Base-by-base conservation (phyloP, 2,888 invertebrate genomes). In the Abrostola tripartita region DNA sequence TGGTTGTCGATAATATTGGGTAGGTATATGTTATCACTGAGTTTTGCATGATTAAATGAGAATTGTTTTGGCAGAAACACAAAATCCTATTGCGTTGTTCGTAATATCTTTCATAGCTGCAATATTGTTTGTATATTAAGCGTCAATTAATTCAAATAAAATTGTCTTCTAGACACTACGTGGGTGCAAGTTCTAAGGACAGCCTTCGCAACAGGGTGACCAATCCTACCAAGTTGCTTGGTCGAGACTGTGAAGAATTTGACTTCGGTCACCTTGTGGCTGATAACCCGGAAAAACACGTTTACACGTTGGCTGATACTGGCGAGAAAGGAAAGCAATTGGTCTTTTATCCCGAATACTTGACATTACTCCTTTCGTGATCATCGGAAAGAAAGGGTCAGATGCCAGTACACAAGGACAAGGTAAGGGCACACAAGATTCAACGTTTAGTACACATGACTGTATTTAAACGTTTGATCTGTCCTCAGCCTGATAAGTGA, bases 301-400 rank as follows among this genome's bases (percentile, higher is more conserved):
- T 96, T 81, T 95, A 96, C 42, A 76, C 6, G 96, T 88, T 95
- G 65, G 91, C 95, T 64, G 67, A 77, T 9, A 80, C 78, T 42
- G 74, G 77, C 8, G 69, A 68, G 36, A 74, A 61, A 24, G 78
- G 68, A 38, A 71, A 76, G 41, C 94, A 24, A 90, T 98, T 8
- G 97, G 97, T n/a, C 95, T 96, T 71, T 88, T 98, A 51, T 97
- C 97, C 0, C 94, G 97, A 53, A 95, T 98, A 78, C 89, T 98
- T 64, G 97, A 98, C 84, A 96, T 96, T 53, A 97, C 98, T 81
- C 91, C 96, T 47, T 98, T 96, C 86, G 97, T 96, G 8, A 89
- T 97, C 4, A 95, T 98, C 52, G 86, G 77, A n/a, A 72, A 62
- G n/a, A 58, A 76, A 64, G 61, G 65, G 36, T n/a, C 65, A 10